Conservation (phyloP, 2,113 vertebrate species). For the Cynocephalus volans region DNA sequence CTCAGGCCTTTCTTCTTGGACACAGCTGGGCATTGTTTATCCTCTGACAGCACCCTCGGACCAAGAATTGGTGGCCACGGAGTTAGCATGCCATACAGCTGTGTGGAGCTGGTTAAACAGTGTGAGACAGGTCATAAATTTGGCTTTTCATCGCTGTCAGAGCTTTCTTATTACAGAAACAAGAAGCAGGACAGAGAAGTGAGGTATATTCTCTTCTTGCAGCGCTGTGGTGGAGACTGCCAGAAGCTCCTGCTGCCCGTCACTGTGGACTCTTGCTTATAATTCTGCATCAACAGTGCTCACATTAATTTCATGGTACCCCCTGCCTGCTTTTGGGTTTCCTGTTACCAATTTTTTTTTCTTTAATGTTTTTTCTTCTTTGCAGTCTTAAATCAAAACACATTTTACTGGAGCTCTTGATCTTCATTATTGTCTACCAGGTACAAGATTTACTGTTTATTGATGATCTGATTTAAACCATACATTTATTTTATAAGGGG, state of each 20-base stretch:
- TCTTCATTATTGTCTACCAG: not conserved
- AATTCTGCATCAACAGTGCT: not conserved
- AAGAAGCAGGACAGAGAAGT: not conserved
- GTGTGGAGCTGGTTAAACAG: conserved; percentile 78
- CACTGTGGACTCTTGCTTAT: not conserved
- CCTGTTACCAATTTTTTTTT: not conserved
- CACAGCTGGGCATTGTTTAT: conserved; percentile 83
- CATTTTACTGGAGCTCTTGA: not conserved
- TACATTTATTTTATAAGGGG: not conserved
- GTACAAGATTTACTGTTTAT: not conserved
- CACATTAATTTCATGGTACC: not conserved
- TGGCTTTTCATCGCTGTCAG: conserved; percentile 65
- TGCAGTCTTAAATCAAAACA: not conserved
- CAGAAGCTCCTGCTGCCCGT: not conserved
- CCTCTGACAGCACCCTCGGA: conserved; percentile 68
- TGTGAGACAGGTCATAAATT: conserved; percentile 72
- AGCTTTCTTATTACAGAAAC: conserved; percentile 72
- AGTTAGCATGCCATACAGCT: conserved; percentile 78
- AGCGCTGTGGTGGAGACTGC: not conserved
- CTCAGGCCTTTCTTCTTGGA: conserved; percentile 77
- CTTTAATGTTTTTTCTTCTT: not conserved
- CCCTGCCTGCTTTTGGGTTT: not conserved
- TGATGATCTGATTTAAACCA: not conserved
- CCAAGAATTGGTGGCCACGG: conserved; percentile 83
- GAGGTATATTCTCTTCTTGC: not conserved